Evolutionary conservation across 2,888 invertebrate species (phyloP), one percentile per base, ranked within the genome.

Genomic region (Ametastegia equiseti): DNA sequence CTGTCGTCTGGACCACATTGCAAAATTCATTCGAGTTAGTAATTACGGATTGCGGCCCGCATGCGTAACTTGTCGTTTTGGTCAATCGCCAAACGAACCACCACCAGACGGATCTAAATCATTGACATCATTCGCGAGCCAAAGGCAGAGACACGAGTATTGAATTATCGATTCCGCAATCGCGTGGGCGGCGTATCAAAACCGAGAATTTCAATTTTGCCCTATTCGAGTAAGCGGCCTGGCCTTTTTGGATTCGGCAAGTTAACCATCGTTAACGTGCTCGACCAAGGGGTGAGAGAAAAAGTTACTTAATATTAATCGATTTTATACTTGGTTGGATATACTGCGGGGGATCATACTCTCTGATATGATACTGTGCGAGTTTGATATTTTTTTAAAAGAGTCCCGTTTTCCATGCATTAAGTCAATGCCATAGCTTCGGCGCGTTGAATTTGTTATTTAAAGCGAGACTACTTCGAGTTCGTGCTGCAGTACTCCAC

Each of bases 11-110:
- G 33, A 42, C 69, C 42, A n/a, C 9, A 73, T n/a, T 50, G 50
- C 50, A 23, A 73, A 73, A 73, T 57, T 39, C 77, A 57, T 57
- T 77, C 23, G 36, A 77, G 57, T 19, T 27, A 50, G 57, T 77
- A 30, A 77, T 33, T 30, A 77, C 23, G 77, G 77, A 77, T 77
- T 57, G 57, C 57, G 42, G 57, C 57, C 77, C 78, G 78, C 60
- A 78, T 57, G 78, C 78, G 63, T 78, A 42, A 78, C 39, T 78
- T 60, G 39, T 60, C 78, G 75, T 75, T 54, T 63, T 13, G 39
- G 63, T 57, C 60, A 78, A 63, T 63, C 63, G 42, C 42, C 63
- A 63, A 78, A 78, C 60, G 60, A 78, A 78, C 78, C 63, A 78
- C 78, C 63, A 39, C 60, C 42, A 54, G 54, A 75, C 75, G 33